These are phyloP conservation scores for Drosophila rufa DNA, from an alignment of 1,140 invertebrate species.

Conservation along the genomic window DNA sequence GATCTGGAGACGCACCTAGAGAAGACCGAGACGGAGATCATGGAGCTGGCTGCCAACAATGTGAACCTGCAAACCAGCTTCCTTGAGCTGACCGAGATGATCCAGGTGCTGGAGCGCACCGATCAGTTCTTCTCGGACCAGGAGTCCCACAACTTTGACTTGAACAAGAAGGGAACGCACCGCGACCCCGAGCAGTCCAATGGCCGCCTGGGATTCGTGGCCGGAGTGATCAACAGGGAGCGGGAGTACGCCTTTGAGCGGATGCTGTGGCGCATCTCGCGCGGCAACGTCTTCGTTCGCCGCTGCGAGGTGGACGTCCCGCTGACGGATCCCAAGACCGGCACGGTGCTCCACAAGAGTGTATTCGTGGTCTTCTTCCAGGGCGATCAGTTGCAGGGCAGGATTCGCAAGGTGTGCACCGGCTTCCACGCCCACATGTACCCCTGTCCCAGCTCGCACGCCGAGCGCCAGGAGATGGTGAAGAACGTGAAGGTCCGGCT, in stretches of 20 bases:
- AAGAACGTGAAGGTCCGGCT: slow-evolving; percentile 96
- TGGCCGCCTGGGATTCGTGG: slow-evolving; percentile 91
- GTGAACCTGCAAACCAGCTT: slow-evolving; percentile 97
- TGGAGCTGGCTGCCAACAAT: slow-evolving; percentile 96
- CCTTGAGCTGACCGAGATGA: slow-evolving; percentile 96
- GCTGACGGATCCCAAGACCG: slow-evolving; percentile 93
- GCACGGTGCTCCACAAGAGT: slow-evolving; percentile 96
- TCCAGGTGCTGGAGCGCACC: slow-evolving; percentile 96
- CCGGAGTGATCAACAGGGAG: slow-evolving; percentile 94
- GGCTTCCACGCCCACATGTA: slow-evolving; percentile 98
- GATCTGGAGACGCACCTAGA: slow-evolving; percentile 92
- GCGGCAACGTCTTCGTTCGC: slow-evolving; percentile 95
- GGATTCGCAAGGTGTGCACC: slow-evolving; percentile 98
- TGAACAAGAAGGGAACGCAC: slow-evolving; percentile 87
- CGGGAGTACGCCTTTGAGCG: slow-evolving; percentile 97
- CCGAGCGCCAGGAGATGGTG: slow-evolving; percentile 96
- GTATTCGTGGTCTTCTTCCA: slow-evolving; percentile 99
- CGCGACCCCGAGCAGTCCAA: slow-evolving; percentile 90
- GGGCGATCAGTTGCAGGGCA: slow-evolving; percentile 97
- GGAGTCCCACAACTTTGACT: slow-evolving; percentile 72
- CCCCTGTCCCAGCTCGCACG: slow-evolving; percentile 96
- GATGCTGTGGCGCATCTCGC: slow-evolving; percentile 98
- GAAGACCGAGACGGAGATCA: slow-evolving; percentile 96
- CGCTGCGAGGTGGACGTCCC: slow-evolving; percentile 93
- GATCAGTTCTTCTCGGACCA: slow-evolving; percentile 86